Percentiles rank a stretch among this genome's conserved stretches.
phyloP scores from a whole-genome alignment of 2,113 vertebrate genomes.

The Bufo bufo region DNA sequence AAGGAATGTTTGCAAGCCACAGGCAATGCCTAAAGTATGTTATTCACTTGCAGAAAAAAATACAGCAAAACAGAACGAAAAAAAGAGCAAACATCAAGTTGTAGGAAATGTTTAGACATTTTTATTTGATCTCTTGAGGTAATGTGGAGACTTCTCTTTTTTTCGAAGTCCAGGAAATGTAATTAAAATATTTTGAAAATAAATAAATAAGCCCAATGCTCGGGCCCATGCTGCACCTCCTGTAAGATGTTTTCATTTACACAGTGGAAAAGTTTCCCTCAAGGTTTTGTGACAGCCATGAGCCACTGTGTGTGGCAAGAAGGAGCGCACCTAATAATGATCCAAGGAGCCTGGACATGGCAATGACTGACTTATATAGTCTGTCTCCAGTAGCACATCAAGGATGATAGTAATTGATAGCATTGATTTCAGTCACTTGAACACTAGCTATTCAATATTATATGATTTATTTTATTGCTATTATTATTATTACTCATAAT shows the following conservation, averaged over 20 bases:
- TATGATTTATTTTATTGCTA: no score
- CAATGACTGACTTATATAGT: neutral
- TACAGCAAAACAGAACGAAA: slow-evolving; percentile 62
- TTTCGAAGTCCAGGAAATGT: slow-evolving; percentile 67
- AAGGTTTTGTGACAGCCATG: slow-evolving; percentile 70
- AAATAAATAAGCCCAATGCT: slow-evolving; percentile 64
- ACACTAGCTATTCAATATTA: neutral
- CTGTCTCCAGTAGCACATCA: neutral
- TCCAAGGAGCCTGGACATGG: slow-evolving; percentile 56
- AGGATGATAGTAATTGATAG: neutral
- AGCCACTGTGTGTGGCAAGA: slow-evolving; percentile 65
- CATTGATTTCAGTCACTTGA: neutral
- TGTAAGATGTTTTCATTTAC: slow-evolving; percentile 57
- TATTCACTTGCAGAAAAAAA: slow-evolving; percentile 84
- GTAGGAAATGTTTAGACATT: slow-evolving; percentile 68
- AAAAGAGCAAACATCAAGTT: slow-evolving; percentile 68
- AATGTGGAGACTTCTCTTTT: slow-evolving; percentile 65
- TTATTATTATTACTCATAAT: neutral
- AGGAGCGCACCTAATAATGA: slow-evolving; percentile 64
- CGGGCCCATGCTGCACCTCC: slow-evolving; percentile 41
- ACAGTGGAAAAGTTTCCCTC: slow-evolving; percentile 70
- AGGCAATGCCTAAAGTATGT: slow-evolving; percentile 84
- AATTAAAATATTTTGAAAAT: slow-evolving; percentile 60
- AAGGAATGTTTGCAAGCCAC: slow-evolving; percentile 83
- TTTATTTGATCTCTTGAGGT: slow-evolving; percentile 66